These are phyloP conservation scores for Synergus itoensis DNA, from an alignment of 2,888 invertebrate species.

Conservation along the genomic window DNA sequence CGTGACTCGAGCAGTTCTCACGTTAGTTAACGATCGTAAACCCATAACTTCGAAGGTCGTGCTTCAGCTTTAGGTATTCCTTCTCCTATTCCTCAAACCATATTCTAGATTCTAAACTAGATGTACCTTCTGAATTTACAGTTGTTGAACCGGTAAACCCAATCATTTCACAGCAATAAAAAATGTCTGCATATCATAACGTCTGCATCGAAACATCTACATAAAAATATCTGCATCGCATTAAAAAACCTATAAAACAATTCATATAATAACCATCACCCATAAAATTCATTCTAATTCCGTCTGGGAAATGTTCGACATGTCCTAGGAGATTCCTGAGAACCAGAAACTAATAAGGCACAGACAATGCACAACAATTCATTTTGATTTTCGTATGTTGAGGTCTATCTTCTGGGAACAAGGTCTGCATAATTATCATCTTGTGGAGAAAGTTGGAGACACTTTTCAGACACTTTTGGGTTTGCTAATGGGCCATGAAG, in stretches of 20 bases:
- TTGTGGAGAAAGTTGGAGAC: constrained; percentile 12
- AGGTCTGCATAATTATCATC: not conserved
- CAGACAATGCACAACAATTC: not conserved
- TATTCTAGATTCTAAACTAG: constrained; percentile 15
- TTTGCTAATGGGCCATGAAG: constrained; percentile 22
- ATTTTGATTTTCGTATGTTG: not conserved
- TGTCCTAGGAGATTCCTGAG: too few species aligned
- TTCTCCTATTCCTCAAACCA: constrained; percentile 46
- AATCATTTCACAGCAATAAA: not conserved
- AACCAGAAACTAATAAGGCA: too few species aligned
- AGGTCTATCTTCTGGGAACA: not conserved
- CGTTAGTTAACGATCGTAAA: constrained; percentile 44
- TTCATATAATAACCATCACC: too few species aligned
- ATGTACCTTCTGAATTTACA: constrained; percentile 19
- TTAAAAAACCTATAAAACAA: too few species aligned
- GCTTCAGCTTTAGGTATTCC: not conserved
- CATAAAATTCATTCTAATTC: not conserved
- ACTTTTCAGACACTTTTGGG: constrained; percentile 12
- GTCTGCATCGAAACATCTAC: too few species aligned
- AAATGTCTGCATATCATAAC: not conserved
- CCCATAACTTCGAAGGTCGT: constrained; percentile 30
- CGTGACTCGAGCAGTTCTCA: constrained; percentile 53
- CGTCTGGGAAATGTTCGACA: not conserved
- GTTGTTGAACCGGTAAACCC: constrained; percentile 38
- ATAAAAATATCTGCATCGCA: too few species aligned